Evolutionary conservation across 2,113 vertebrate species (phyloP).

Genomic region (Nothocercus nigrocapillus): DNA sequence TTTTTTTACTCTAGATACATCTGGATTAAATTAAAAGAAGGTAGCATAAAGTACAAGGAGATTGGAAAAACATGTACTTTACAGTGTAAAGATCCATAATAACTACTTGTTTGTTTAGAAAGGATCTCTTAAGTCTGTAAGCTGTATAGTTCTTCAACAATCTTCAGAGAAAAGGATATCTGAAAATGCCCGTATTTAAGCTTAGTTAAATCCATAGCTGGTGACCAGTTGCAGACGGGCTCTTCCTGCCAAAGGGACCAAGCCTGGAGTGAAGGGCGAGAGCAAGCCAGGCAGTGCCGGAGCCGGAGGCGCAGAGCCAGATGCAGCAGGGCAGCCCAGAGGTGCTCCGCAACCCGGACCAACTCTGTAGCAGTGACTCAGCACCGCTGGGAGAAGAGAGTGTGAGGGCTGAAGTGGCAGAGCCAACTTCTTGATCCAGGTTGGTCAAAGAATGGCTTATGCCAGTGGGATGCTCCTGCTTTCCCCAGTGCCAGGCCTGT

Average conservation of each 20-base stretch:
- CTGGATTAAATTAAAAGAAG: not conserved
- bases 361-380: not conserved
- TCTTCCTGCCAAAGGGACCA: not conserved
- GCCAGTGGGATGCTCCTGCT: not conserved
- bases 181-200: not conserved
- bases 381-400: not conserved
- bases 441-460: too few species aligned
- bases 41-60: not conserved
- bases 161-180: not conserved
- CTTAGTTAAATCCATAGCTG: not conserved
- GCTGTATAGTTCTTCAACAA: too few species aligned
- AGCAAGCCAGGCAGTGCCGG: accelerated
- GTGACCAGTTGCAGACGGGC: not conserved
- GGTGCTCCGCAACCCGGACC: not conserved
- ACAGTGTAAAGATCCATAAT: not conserved
- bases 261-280: not conserved
- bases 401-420: not conserved
- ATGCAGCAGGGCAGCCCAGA: not conserved
- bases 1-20: not conserved
- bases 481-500: not conserved
- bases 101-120: not conserved
- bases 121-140: not conserved
- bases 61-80: not conserved
- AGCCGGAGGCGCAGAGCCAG: not conserved
- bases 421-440: not conserved